Evolutionary conservation across 1,140 invertebrate genomes (phyloP).

Genomic region (Pemphigus obesinymphae): DNA sequence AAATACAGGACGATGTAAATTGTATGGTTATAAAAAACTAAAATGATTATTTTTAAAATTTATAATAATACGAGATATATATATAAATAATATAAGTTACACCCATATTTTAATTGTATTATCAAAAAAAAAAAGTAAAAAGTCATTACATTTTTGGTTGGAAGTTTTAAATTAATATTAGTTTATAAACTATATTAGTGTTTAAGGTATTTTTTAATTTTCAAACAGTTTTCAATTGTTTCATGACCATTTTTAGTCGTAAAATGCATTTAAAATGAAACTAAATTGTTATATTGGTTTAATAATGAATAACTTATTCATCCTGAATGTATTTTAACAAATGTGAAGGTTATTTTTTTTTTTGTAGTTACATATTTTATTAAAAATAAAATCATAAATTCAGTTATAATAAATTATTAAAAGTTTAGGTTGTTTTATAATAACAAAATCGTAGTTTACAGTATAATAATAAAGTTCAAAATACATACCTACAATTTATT

Average conservation of each 20-base stretch:
- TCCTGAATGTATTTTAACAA: neutral
- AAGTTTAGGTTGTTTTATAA: neutral
- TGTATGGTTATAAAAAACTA: conserved; percentile 7
- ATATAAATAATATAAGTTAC: no score
- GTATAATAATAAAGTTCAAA: neutral
- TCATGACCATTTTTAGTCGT: neutral
- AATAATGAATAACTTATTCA: neutral
- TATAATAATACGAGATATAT: no score
- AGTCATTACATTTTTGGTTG: neutral
- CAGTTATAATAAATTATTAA: no score
- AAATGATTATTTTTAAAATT: no score
- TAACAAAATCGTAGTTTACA: neutral
- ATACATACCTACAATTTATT: no score
- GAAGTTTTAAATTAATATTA: neutral
- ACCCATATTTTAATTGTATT: neutral
- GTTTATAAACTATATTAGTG: neutral
- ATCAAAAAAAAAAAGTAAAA: neutral
- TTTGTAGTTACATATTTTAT: neutral
- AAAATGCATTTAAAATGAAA: neutral
- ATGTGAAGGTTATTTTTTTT: neutral
- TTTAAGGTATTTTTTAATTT: neutral
- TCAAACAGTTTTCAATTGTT: neutral
- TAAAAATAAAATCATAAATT: neutral
- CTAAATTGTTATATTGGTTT: neutral
- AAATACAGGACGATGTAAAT: neutral